These are phyloP conservation scores for Bombus confusus DNA, from an alignment of 1,140 invertebrate genomes.

Conservation along the genomic window DNA sequence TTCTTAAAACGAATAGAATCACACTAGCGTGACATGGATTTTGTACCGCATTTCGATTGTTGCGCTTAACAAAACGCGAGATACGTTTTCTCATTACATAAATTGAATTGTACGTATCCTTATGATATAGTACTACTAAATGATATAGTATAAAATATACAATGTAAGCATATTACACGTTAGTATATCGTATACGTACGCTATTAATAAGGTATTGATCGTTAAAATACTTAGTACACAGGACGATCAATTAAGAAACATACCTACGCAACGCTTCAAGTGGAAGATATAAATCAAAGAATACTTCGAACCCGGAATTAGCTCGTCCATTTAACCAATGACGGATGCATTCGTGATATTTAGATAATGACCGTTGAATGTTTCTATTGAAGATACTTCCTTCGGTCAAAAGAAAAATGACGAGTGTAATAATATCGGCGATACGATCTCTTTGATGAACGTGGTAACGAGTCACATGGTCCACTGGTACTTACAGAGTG, in stretches of 20 bases:
- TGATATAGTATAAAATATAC: not conserved
- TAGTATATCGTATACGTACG: no score
- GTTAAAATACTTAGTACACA: not conserved
- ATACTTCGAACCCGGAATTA: not conserved
- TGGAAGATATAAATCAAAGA: conserved; percentile 9
- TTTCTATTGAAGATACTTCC: conserved; percentile 42
- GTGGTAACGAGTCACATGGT: conserved; percentile 63
- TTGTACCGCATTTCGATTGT: not conserved
- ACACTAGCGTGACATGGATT: no score
- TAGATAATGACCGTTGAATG: conserved; percentile 33
- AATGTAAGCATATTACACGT: no score
- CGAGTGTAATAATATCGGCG: conserved; percentile 52
- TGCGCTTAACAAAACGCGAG: not conserved
- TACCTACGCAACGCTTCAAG: not conserved
- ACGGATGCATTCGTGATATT: conserved; percentile 16
- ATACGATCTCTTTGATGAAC: conserved; percentile 63
- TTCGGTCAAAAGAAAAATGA: conserved; percentile 49
- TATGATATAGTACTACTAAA: not conserved
- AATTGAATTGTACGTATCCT: not conserved
- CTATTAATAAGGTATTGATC: not conserved
- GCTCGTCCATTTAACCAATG: not conserved
- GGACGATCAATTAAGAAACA: not conserved
- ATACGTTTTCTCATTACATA: no score
- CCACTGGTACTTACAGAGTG: not conserved
- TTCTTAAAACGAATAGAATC: not conserved